Conservation (phyloP, 2,113 vertebrate genomes). For the Pelobates fuscus region DNA sequence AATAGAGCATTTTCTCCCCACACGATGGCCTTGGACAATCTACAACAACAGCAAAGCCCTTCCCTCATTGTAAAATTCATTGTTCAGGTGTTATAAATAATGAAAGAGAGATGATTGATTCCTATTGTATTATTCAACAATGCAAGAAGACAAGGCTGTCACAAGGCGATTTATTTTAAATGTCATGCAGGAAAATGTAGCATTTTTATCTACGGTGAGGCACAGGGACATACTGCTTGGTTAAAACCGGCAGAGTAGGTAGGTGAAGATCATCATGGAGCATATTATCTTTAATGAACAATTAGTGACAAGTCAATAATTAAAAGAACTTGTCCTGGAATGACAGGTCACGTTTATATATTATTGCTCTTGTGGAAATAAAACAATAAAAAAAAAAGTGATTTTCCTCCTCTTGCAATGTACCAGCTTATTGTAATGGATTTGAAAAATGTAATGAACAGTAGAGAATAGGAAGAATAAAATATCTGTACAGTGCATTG, state of each 20-base stretch:
- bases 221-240: conserved; percentile 42
- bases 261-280: conserved; percentile 9
- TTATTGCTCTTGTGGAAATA: background rate
- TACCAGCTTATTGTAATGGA: too few relatives aligned
- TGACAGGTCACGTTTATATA: background rate
- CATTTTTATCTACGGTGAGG: conserved; percentile 53
- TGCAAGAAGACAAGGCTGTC: conserved; percentile 53
- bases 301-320: conserved; percentile 25
- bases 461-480: too few relatives aligned
- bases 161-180: conserved; percentile 53
- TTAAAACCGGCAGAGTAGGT: conserved; percentile 21
- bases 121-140: conserved; percentile 53
- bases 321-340: background rate
- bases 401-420: too few relatives aligned
- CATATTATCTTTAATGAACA: conserved; percentile 12
- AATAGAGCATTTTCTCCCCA: background rate
- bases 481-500: too few relatives aligned
- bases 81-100: conserved; percentile 45
- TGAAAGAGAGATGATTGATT: conserved; percentile 54
- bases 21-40: conserved; percentile 38
- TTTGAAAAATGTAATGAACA: too few relatives aligned
- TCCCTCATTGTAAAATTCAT: conserved; percentile 24
- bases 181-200: conserved; percentile 41
- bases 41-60: conserved; percentile 41
- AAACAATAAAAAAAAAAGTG: too few relatives aligned